These are phyloP conservation scores for Heliconius hewitsoni DNA, from an alignment of 1,140 invertebrate genomes.

Conservation along the genomic window DNA sequence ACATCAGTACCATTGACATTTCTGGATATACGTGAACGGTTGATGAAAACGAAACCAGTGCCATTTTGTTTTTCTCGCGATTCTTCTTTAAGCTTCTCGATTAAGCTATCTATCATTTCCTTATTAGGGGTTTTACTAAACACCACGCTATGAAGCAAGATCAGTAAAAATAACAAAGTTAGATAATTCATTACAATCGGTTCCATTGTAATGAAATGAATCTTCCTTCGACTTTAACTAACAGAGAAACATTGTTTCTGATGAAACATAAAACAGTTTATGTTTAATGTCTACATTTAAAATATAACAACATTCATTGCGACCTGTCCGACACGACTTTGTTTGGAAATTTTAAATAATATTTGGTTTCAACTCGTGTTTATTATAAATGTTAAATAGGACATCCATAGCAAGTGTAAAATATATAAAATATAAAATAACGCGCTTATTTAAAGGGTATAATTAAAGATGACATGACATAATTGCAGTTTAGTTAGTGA, in stretches of 20 bases:
- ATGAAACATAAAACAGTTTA: conserved; percentile 63
- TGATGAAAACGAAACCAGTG: not conserved
- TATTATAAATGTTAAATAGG: not conserved
- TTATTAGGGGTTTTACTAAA: not conserved
- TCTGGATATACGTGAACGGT: conserved; percentile 12
- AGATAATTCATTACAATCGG: conserved; percentile 36
- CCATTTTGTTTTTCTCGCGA: not conserved
- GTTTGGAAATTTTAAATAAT: conserved; percentile 25
- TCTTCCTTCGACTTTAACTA: conserved; percentile 39
- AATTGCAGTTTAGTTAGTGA: no score
- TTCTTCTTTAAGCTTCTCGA: not conserved
- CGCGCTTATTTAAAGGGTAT: no score
- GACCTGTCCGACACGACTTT: not conserved
- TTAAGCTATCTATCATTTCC: not conserved
- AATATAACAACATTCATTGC: conserved; percentile 49
- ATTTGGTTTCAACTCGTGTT: conserved; percentile 15
- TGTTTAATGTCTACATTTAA: conserved; percentile 47
- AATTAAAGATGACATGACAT: no score
- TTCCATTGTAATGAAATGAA: conserved; percentile 49
- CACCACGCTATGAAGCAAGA: not conserved
- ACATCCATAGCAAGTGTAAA: not conserved
- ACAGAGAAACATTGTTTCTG: conserved; percentile 43
- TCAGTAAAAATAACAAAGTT: conserved; percentile 11
- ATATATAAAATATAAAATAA: not conserved
- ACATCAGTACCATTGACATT: not conserved